phyloP scores from a whole-genome alignment of 35 echinoderm and acorn worm species.

The Stichopus chloronotus region DNA sequence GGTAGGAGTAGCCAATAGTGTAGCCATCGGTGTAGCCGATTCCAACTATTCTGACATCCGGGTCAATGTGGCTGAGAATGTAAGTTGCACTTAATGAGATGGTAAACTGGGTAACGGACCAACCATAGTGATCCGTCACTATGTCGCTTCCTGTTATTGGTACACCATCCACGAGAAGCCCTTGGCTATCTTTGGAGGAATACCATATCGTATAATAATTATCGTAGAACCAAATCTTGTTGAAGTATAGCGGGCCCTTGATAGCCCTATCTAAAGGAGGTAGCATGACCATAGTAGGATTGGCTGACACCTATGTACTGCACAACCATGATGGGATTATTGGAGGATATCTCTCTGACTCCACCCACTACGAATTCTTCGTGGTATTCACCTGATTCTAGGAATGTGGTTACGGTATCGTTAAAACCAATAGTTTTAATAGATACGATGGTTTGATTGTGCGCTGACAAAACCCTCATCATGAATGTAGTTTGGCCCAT shows the following conservation, averaged over 20 bases:
- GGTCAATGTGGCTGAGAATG: background rate
- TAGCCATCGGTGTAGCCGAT: background rate
- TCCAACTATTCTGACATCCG: background rate
- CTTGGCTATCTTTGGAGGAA: background rate
- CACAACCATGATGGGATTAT: background rate
- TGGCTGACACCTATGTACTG: background rate
- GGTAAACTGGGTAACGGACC: background rate
- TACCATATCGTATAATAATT: background rate
- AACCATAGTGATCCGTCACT: background rate
- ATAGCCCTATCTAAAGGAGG: constrained; percentile 10
- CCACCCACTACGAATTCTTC: background rate
- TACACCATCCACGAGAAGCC: background rate
- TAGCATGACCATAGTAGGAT: background rate
- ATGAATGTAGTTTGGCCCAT: background rate
- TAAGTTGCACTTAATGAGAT: background rate
- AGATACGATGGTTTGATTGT: background rate
- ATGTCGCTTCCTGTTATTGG: background rate
- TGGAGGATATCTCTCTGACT: background rate
- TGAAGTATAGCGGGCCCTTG: background rate
- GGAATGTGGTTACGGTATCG: background rate
- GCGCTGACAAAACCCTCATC: background rate
- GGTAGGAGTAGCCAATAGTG: background rate
- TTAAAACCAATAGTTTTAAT: constrained; percentile 5
- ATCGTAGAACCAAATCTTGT: background rate
- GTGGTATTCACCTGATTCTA: background rate